A percentile compares a stretch with the other conserved stretches of the same genome.
phyloP scores from a whole-genome alignment of 1,140 invertebrate species.

The Drosophila elegans region DNA sequence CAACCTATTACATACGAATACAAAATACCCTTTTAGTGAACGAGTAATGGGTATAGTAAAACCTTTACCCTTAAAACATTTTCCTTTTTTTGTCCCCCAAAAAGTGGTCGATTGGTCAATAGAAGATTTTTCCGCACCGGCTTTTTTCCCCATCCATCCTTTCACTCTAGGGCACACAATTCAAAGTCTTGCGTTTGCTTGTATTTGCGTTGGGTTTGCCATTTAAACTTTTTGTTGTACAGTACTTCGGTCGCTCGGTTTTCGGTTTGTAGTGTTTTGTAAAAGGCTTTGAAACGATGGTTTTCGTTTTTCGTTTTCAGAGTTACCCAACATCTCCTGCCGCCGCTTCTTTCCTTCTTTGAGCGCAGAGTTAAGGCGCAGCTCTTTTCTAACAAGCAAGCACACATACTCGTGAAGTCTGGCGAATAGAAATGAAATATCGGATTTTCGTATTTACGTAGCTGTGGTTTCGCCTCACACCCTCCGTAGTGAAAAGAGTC shows the following conservation, averaged over 20 bases:
- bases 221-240: conserved; percentile 64
- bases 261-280: conserved; percentile 43
- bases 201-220: conserved; percentile 58
- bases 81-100: too few relatives aligned
- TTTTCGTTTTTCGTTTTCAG: conserved; percentile 69
- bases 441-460: conserved; percentile 80
- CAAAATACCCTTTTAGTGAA: too few relatives aligned
- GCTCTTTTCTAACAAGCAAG: conserved; percentile 72
- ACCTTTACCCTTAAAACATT: too few relatives aligned
- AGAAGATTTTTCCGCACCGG: too few relatives aligned
- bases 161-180: too few relatives aligned
- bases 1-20: too few relatives aligned
- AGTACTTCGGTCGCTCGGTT: conserved; percentile 25
- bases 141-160: too few relatives aligned
- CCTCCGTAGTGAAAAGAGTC: conserved; percentile 10
- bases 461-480: conserved; percentile 59
- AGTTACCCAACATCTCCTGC: conserved; percentile 35
- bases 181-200: too few relatives aligned
- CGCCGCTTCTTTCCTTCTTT: conserved; percentile 36
- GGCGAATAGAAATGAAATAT: conserved; percentile 78
- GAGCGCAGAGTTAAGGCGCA: conserved; percentile 71
- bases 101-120: too few relatives aligned
- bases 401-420: conserved; percentile 10
- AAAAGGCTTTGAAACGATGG: conserved; percentile 65
- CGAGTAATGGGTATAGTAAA: too few relatives aligned